Percentiles rank a stretch among this genome's conserved stretches.
These are phyloP conservation scores for Vombatus ursinus DNA, from an alignment of 2,113 vertebrate species.

Conservation along the genomic window DNA sequence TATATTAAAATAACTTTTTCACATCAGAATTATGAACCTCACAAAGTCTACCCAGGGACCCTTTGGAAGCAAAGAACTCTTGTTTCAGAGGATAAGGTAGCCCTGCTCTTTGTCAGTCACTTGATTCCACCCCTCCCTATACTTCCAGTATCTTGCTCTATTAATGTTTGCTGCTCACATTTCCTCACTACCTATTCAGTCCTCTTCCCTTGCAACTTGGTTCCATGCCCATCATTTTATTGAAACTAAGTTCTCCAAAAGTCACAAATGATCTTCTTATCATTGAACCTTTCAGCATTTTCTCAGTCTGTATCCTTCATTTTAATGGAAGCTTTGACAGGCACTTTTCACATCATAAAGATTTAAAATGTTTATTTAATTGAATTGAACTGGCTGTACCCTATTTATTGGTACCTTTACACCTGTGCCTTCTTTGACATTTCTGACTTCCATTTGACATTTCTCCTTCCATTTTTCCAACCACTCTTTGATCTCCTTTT, in stretches of 20 bases:
- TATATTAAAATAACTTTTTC: neutral
- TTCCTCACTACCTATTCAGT: neutral
- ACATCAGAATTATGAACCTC: neutral
- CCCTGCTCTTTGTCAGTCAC: neutral
- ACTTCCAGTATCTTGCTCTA: neutral
- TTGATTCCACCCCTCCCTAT: neutral
- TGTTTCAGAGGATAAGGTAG: neutral
- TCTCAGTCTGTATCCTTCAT: neutral
- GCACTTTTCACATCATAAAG: neutral
- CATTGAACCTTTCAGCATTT: no score
- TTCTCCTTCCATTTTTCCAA: neutral
- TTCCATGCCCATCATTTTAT: no score
- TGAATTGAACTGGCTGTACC: neutral
- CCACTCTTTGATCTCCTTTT: neutral
- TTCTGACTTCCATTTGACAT: no score
- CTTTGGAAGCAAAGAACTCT: neutral
- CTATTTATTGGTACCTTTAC: neutral
- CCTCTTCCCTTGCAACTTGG: neutral
- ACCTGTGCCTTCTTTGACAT: neutral
- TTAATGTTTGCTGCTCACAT: neutral
- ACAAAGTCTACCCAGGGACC: neutral
- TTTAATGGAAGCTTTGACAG: neutral
- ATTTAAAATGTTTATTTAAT: neutral
- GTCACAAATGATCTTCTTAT: no score
- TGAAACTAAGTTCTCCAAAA: no score